Evolutionary conservation across 1,140 invertebrate species (phyloP).

Genomic region (Ditylenchus dipsaci): DNA sequence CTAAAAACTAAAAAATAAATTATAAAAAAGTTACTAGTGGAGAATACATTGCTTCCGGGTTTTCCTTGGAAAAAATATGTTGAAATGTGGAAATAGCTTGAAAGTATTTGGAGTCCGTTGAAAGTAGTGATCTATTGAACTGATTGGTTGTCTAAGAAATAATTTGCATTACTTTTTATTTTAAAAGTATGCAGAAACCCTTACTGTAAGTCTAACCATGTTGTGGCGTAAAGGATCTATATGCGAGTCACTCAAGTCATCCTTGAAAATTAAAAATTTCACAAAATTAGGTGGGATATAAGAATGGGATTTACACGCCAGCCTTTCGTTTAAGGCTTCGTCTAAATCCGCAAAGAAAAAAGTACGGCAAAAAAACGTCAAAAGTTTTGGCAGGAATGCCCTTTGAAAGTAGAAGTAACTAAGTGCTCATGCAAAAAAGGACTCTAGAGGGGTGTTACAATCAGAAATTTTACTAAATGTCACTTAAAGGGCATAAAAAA

Average conservation of each 20-base stretch:
- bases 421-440: background rate
- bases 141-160: slow-evolving; percentile 8
- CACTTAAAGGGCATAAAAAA: too few relatives aligned
- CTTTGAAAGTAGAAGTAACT: too few relatives aligned
- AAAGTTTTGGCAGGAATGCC: too few relatives aligned
- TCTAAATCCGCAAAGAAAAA: too few relatives aligned
- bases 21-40: background rate
- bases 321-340: too few relatives aligned
- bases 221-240: slow-evolving; percentile 40
- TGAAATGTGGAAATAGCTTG: background rate
- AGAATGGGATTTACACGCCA: too few relatives aligned
- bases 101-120: slow-evolving; percentile 4
- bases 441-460: background rate
- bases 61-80: slow-evolving; percentile 11
- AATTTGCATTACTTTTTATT: background rate
- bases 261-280: slow-evolving; percentile 3
- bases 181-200: background rate
- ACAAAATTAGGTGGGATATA: too few relatives aligned
- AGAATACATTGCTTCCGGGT: background rate
- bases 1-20: background rate
- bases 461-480: background rate
- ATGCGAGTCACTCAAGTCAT: slow-evolving; percentile 22
- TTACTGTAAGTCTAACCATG: slow-evolving; percentile 26
- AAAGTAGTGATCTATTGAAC: slow-evolving; percentile 12
- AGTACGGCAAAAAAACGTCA: too few relatives aligned